Conservation (phyloP, 2,113 vertebrate genomes). For the Callaeas wilsoni region DNA sequence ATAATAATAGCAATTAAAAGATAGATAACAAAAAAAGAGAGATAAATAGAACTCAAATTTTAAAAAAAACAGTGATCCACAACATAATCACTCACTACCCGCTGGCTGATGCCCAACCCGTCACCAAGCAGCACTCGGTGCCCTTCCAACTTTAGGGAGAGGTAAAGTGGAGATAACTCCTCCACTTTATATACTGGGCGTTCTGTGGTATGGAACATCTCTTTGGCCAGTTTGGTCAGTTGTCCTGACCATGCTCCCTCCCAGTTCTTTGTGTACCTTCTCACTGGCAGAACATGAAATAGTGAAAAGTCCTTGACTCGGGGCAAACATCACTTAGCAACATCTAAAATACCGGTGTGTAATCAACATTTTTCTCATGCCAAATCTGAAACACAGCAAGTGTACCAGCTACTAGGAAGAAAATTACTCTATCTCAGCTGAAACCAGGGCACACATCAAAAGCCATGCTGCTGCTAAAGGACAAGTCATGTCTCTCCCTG, state of each 20-base stretch:
- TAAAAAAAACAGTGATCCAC: not conserved
- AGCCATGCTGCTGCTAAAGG: not conserved
- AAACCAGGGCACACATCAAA: not conserved
- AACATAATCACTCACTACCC: not conserved
- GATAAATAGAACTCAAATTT: not conserved
- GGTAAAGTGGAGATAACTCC: no score
- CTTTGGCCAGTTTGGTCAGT: not conserved
- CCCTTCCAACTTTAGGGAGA: no score
- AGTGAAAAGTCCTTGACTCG: not conserved
- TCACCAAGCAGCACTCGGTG: not conserved
- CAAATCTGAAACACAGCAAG: not conserved
- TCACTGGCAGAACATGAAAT: not conserved
- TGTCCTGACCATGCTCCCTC: not conserved
- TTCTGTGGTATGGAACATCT: not conserved
- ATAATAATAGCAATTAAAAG: not conserved
- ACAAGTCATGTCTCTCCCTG: not conserved
- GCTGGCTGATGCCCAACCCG: rapidly evolving
- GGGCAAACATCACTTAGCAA: not conserved
- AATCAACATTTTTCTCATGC: not conserved
- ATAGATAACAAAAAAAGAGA: not conserved
- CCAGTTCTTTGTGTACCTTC: not conserved
- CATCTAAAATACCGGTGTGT: not conserved
- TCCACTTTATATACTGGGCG: not conserved
- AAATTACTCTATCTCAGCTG: not conserved
- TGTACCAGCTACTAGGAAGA: not conserved